Percentiles rank a stretch among this genome's conserved stretches.
These are phyloP conservation scores for Drosophila pegasa DNA, from an alignment of 2,888 invertebrate species.

Conservation along the genomic window DNA sequence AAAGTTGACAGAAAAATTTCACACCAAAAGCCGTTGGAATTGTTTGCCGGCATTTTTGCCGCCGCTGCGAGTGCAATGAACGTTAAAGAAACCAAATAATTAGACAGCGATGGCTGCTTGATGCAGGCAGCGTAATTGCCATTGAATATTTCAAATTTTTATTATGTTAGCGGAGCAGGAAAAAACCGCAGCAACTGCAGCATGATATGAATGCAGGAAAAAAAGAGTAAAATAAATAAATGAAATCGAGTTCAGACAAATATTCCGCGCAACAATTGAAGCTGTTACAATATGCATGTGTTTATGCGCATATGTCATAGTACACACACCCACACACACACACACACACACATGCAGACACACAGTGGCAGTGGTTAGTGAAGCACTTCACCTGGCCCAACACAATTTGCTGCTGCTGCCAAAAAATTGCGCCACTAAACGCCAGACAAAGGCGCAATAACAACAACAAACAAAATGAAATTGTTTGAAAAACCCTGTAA, in stretches of 20 bases:
- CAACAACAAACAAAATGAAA: slow-evolving; percentile 15
- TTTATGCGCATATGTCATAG: slow-evolving; percentile 54
- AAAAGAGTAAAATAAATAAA: background rate
- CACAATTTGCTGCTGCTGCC: slow-evolving; percentile 46
- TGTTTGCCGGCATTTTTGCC: slow-evolving; percentile 13
- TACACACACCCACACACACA: slow-evolving; percentile 3
- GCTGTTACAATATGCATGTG: slow-evolving; percentile 51
- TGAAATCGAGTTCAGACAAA: slow-evolving; percentile 14
- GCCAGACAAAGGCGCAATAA: slow-evolving; percentile 42
- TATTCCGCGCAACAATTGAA: slow-evolving; percentile 23
- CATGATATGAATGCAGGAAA: slow-evolving; percentile 19
- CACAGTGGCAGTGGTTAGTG: background rate
- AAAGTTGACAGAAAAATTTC: slow-evolving; percentile 35
- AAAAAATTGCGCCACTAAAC: slow-evolving; percentile 56
- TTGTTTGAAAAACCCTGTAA: slow-evolving; percentile 2
- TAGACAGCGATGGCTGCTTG: slow-evolving; percentile 12
- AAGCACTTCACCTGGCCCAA: slow-evolving; percentile 35
- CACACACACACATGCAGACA: background rate
- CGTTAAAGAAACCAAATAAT: slow-evolving; percentile 39
- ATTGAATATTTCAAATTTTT: slow-evolving; percentile 19
- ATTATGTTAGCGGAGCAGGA: background rate
- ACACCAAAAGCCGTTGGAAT: slow-evolving; percentile 30
- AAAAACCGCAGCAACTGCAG: slow-evolving; percentile 32
- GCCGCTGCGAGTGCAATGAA: slow-evolving; percentile 42
- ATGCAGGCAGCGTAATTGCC: slow-evolving; percentile 17